Evolutionary conservation across 1,140 invertebrate species (phyloP), one percentile per base, ranked within the genome.

Genomic region (Pristionchus pacificus): DNA sequence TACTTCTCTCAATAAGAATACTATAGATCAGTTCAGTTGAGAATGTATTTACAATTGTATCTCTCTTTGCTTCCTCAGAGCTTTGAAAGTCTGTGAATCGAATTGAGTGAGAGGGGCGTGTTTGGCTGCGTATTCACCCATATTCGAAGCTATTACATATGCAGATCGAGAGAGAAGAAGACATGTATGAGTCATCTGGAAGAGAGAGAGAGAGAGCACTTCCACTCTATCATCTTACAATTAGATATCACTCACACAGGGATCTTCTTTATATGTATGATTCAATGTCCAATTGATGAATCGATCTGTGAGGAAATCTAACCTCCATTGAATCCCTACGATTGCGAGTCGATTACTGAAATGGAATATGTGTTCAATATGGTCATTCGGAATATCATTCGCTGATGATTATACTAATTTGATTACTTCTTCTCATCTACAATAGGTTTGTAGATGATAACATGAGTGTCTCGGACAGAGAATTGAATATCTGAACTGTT

Each of bases 141-240:
- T 93, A 31, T 94, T 95, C 87, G 90, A 88, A 81, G 91, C 91
- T 88, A 93, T 93, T 85, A 95, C 93, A n/a, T 70, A 68, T 15
- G 65, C 74, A 59, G 38, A 68, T 30, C 60, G n/a, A 31, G 69
- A 89, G 89, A 71, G 92, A 93, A 82, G 91, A 91, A 68, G 93
- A 92, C 64, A 91, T 91, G 64, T 65, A 60, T 55, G 25, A 32
- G 13, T 30, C 28, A n/a, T n/a, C n/a, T n/a, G n/a, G n/a, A n/a
- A n/a, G n/a, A n/a, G n/a, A n/a, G n/a, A n/a, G n/a, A n/a, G n/a
- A n/a, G n/a, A n/a, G n/a, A n/a, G n/a, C n/a, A 63, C n/a, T 29
- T 63, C 24, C 28, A 38, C 64, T 13, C 29, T 14, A 57, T 38
- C 27, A 24, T 19, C 27, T 67, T 68, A 32, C 30, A 68, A 68